Evolutionary conservation across 2,888 invertebrate species (phyloP), one percentile per base, ranked within the genome.

Genomic region (Cantharis nigra): DNA sequence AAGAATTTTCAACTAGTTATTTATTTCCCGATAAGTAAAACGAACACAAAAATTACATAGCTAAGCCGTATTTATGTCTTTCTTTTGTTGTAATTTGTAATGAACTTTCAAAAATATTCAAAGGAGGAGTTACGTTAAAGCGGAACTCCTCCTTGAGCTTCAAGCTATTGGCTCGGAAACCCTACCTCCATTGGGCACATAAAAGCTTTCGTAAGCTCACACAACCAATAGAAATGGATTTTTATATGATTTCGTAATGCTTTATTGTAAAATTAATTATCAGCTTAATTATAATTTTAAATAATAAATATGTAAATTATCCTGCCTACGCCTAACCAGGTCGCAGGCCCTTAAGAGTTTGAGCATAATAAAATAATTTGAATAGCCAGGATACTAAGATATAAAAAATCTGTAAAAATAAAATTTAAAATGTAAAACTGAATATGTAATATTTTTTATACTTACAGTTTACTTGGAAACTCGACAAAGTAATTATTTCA

Each of bases 151-250:
- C 85, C 85, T 82, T 28, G 74, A 72, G 79, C 79, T 76, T 78
- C 74, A 83, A 84, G 83, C 85, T 84, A 86, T 85, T 85, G 86
- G 86, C 81, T 81, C 80, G 78, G 77, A 79, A 80, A 79, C 76
- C 84, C 82, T 82, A 83, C 84, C 83, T 80, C 86, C 84, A 84
- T 83, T 85, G 85, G 84, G 81, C 83, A 82, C 83, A 81, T 81
- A 81, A 82, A 77, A 28, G 75, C 78, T 80, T 76, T 80, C 79
- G 81, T 76, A 74, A 80, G 80, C 75, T 78, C 78, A 78, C 63
- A 63, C 77, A 79, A 82, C 86, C 86, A 86, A 84, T 84, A 82
- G 78, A 49, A 49, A 49, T 49, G n/a, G 49, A 49, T 49, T 49
- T 49, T 49, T 49, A 49, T 49, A 49, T 49, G 49, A 49, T 49